Evolutionary conservation across 2,113 vertebrate species (phyloP), one percentile per base, ranked within the genome.

Genomic region (Neogobius melanostomus): DNA sequence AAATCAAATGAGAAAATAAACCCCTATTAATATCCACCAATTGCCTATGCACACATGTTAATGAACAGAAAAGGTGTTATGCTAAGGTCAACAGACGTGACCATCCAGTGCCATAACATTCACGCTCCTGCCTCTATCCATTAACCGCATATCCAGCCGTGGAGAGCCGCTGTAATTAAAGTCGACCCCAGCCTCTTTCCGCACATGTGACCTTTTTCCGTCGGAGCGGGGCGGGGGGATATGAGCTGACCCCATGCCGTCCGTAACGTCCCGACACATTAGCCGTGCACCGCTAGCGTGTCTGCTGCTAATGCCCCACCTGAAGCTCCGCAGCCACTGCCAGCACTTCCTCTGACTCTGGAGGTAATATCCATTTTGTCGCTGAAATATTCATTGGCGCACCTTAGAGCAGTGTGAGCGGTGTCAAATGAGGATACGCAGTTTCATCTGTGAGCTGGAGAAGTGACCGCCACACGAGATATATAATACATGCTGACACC

Each of bases 331-430:
- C 76, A 67, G 69, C 46, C 69, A 83, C 73, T 81, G 82, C 87
- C 85, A 81, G 72, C 62, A 77, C 51, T 36, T 82, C 48, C 21
- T 83, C 74, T 82, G 76, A 83, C 79, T 79, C 72, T 69, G 80
- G 87, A 87, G 28, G 81, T 84, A 80, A 90, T 79, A 85, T 85
- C 87, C 82, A 77, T 85, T 89, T 84, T 89, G 79, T 76, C 57
- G 48, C 76, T 93, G 81, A 92, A 92, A 92, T 91, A 91, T 93
- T 90, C 88, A 92, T 89, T 78, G 82, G 82, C 79, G 81, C 80
- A 81, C 81, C 77, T 75, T 14, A 47, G 76, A 54, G 69, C 45
- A 75, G 75, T 68, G 83, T 78, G 75, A 81, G 78, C 64, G 64
- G 82, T 88, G 81, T 88, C 84, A 80, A 82, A 83, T 73, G 62